Percentiles rank a stretch among this genome's conserved stretches.
Conservation (phyloP, 2,113 vertebrate genomes). For the Mormyrus lacerda region DNA sequence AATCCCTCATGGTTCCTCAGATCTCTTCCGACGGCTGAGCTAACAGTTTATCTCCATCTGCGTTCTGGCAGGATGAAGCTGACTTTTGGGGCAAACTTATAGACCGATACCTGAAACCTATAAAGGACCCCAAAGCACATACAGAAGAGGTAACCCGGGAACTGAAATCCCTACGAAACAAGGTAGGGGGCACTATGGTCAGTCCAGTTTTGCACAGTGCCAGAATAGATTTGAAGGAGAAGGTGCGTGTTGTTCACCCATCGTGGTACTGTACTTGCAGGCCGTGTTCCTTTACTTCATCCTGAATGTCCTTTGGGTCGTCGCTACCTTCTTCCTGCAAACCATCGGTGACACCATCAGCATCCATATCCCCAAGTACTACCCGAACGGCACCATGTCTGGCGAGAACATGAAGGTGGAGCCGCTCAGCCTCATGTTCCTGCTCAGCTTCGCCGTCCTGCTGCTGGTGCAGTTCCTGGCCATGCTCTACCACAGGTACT, state of each 20-base stretch:
- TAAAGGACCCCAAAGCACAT: slow-evolving; percentile 44
- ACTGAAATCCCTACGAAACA: slow-evolving; percentile 66
- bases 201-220: neutral
- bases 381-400: slow-evolving; percentile 36
- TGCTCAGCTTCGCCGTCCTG: slow-evolving; percentile 61
- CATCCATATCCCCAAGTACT: slow-evolving; percentile 61
- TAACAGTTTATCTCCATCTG: neutral
- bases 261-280: slow-evolving; percentile 37
- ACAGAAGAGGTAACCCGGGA: slow-evolving; percentile 48
- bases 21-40: neutral
- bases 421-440: slow-evolving; percentile 68
- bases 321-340: slow-evolving; percentile 69
- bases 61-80: slow-evolving; percentile 47
- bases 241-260: neutral
- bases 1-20: neutral
- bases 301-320: slow-evolving; percentile 68
- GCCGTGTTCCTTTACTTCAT: slow-evolving; percentile 70
- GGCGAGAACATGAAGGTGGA: slow-evolving; percentile 53
- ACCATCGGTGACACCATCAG: slow-evolving; percentile 60
- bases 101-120: slow-evolving; percentile 57
- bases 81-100: slow-evolving; percentile 67
- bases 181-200: slow-evolving; percentile 40
- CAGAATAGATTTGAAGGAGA: neutral
- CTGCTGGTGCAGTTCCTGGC: slow-evolving; percentile 62
- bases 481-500: slow-evolving; percentile 71